Evolutionary conservation across 2,888 invertebrate species (phyloP), one percentile per base, ranked within the genome.

Genomic region (Rutpela maculata): DNA sequence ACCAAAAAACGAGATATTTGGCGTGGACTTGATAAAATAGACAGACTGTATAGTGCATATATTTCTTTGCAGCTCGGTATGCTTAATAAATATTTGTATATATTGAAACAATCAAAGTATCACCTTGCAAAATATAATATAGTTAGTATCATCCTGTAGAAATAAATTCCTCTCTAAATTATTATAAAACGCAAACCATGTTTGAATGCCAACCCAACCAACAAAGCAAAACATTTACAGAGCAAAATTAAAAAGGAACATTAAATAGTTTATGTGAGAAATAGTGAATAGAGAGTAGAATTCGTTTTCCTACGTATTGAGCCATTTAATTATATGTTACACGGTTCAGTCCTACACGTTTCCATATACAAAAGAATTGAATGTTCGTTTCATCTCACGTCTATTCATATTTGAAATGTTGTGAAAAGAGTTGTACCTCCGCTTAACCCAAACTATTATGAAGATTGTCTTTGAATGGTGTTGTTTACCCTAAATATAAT

Each of bases 391-490:
- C 69, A 57, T 57, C 67, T 67, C 43, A 59, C 17, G 60, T 38
- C 60, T 43, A 70, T 70, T 60, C 70, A 70, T 56, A 60, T 43
- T 60, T 67, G 67, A 67, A 67, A 60, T 60, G 22, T 60, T 60
- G 59, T 70, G 70, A 70, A 60, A 70, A 60, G 70, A 59, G 70
- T 70, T 70, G 60, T 35, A 59, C 70, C 70, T 62, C 10, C 62
- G 59, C 43, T 60, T 50, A 60, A 22, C 60, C 70, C 60, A 18
- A 43, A 17, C 70, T 60, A 60, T 70, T 70, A 55, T 55, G 43
- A 55, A 67, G 19, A 67, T 67, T 60, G 60, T 70, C 38, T 70
- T 59, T 60, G 22, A 70, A 70, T 70, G 60, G 60, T n/a, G 38
- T 70, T 70, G 60, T 70, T 70, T 70, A 70, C 70, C 43, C 50